Evolutionary conservation across 30 jellyfish, hydroid and myxozoan species (phyloP).

Genomic region (Euphysa ruthae): DNA sequence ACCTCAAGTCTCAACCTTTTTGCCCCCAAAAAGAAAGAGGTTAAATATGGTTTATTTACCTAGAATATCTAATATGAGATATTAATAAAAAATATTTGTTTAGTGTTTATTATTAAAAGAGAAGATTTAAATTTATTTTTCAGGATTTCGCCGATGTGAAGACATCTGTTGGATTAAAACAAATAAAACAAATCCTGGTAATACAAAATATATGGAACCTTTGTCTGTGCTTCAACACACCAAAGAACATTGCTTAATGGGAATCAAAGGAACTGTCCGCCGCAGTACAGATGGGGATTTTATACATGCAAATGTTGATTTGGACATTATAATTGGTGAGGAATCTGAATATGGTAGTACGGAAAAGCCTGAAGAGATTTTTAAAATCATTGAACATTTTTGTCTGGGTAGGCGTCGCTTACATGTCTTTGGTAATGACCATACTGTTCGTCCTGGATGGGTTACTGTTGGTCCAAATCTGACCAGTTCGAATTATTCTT

Average conservation of each 20-base stretch:
- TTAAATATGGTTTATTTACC: no score
- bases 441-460: constrained; percentile 97
- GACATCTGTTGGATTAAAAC: constrained; percentile 98
- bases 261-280: constrained; percentile 95
- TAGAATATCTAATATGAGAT: no score
- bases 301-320: constrained; percentile 94
- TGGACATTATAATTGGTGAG: constrained; percentile 93
- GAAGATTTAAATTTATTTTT: no score
- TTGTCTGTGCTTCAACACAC: constrained; percentile 87
- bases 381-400: constrained; percentile 89
- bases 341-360: constrained; percentile 92
- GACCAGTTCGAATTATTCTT: constrained; percentile 76
- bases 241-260: constrained; percentile 97
- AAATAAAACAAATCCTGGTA: constrained; percentile 81
- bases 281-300: constrained; percentile 95
- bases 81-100: no score
- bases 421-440: constrained; percentile 92
- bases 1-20: no score
- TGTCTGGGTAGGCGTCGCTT: constrained; percentile 95
- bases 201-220: constrained; percentile 93
- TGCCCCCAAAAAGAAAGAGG: no score
- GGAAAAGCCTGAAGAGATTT: constrained; percentile 90
- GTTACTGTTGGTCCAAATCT: constrained; percentile 92
- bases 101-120: no score
- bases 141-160: constrained; percentile 94